A percentile compares a stretch with the other conserved stretches of the same genome.
phyloP scores from a whole-genome alignment of 2,113 vertebrate species.

The Cyprinodon tularosa region DNA sequence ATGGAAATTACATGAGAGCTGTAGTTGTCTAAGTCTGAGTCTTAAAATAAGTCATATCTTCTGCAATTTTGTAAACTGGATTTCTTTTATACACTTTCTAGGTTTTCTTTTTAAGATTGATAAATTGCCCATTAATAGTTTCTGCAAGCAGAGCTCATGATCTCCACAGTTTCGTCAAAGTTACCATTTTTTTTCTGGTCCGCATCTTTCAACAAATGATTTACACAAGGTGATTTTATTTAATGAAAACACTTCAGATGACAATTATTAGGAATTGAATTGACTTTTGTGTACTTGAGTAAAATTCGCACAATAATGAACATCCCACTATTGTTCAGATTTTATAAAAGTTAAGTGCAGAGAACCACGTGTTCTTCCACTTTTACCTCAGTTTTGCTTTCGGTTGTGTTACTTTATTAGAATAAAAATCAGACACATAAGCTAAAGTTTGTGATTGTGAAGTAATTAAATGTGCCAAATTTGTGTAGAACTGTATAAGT shows the following conservation, averaged over 20 bases:
- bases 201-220: neutral
- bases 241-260: neutral
- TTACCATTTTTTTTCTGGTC: neutral
- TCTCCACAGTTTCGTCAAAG: neutral
- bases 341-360: neutral
- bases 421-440: neutral
- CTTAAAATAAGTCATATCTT: too few relatives aligned
- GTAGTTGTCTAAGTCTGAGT: too few relatives aligned
- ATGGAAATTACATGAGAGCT: too few relatives aligned
- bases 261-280: neutral
- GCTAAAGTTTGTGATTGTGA: too few relatives aligned
- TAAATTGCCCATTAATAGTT: neutral
- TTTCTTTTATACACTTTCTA: too few relatives aligned
- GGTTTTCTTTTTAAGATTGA: too few relatives aligned
- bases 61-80: too few relatives aligned
- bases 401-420: neutral
- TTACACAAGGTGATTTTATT: neutral
- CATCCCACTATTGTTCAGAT: neutral
- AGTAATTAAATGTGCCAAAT: too few relatives aligned
- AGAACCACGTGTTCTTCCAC: neutral
- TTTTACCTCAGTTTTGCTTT: neutral
- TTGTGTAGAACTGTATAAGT: too few relatives aligned
- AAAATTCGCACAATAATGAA: neutral
- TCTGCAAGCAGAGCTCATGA: neutral
- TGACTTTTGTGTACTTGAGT: neutral